A percentile compares a stretch with the other conserved stretches of the same genome.
These are phyloP conservation scores for Loripinus fragilis DNA, from an alignment of 2,888 invertebrate species.

Conservation along the genomic window DNA sequence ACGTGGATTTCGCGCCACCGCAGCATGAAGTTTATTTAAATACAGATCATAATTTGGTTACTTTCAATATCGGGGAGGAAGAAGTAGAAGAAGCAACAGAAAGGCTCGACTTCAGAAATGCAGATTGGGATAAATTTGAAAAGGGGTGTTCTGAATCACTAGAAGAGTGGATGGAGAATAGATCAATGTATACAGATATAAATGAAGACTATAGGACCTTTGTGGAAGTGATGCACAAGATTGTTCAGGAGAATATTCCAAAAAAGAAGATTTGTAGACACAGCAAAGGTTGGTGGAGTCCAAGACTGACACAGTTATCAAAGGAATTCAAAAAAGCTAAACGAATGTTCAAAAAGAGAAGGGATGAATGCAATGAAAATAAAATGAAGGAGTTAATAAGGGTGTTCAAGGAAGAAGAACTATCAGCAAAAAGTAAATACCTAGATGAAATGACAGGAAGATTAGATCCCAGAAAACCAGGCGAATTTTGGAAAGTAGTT, in stretches of 20 bases:
- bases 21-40: too few species aligned
- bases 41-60: conserved; percentile 20
- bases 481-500: neutral
- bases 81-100: neutral
- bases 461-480: neutral
- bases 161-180: neutral
- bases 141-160: neutral
- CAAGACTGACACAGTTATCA: neutral
- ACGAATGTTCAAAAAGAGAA: neutral
- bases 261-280: neutral
- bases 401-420: neutral
- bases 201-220: neutral
- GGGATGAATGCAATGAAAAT: neutral
- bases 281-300: neutral
- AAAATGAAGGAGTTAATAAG: neutral
- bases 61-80: conserved; percentile 9
- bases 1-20: too few species aligned
- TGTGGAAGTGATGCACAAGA: neutral
- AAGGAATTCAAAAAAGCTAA: neutral
- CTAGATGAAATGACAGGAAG: too few species aligned
- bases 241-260: neutral
- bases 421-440: neutral
- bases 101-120: conserved; percentile 18
- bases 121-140: neutral
- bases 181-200: neutral